phyloP scores from a whole-genome alignment of 2,888 invertebrate species.

The Drosophila fulvimacula region DNA sequence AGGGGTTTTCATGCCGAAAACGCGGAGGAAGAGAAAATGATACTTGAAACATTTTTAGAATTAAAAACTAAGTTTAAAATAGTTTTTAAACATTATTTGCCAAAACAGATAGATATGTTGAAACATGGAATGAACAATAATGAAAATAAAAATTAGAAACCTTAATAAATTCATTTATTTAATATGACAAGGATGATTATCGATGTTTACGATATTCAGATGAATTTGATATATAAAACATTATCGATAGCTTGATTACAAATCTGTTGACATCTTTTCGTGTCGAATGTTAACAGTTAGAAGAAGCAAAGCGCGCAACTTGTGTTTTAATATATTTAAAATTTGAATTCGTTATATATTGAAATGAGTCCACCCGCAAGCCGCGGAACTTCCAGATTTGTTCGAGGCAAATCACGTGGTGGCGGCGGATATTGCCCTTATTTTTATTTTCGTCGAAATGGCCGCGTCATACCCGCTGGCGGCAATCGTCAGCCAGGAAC shows the following conservation, averaged over 20 bases:
- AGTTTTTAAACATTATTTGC: conserved; percentile 38
- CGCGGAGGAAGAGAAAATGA: conserved; percentile 17
- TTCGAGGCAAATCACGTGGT: conserved; percentile 73
- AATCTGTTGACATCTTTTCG: background rate
- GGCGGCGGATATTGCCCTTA: conserved; percentile 75
- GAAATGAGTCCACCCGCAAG: conserved; percentile 66
- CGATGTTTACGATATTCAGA: background rate
- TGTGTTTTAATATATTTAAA: conserved; percentile 10
- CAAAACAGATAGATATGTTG: conserved; percentile 29
- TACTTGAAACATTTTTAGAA: conserved; percentile 30
- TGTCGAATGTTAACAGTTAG: background rate
- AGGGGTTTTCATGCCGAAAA: conserved; percentile 14
- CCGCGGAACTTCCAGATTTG: conserved; percentile 63
- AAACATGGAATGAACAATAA: conserved; percentile 19
- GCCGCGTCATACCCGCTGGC: conserved; percentile 76
- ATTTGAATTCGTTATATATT: background rate
- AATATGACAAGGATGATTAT: background rate
- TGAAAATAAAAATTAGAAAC: background rate
- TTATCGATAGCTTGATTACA: conserved; percentile 7
- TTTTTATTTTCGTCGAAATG: conserved; percentile 81
- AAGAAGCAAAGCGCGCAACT: conserved; percentile 29
- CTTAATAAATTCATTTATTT: background rate
- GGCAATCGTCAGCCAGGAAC: conserved; percentile 30
- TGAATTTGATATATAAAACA: background rate
- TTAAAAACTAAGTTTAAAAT: conserved; percentile 33